phyloP scores from a whole-genome alignment of 2,797 vertebrate species.

The Crax fasciolata region DNA sequence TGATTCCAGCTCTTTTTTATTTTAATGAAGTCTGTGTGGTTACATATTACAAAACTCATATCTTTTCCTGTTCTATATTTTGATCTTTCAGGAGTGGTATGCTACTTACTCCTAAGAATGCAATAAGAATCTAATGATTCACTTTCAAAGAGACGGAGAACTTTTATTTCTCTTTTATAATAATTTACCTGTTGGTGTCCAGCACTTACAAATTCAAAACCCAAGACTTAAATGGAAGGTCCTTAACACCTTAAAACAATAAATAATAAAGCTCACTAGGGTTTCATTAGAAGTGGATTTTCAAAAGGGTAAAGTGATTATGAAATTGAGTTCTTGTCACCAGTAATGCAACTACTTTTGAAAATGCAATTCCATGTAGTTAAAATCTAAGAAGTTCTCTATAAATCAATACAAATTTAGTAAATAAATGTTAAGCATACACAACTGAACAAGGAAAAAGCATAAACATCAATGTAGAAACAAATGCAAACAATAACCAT shows the following conservation, averaged over 20 bases:
- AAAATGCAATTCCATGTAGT: not conserved
- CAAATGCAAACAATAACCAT: not conserved
- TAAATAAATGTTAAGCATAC: not conserved
- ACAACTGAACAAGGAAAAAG: not conserved
- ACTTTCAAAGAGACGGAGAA: not conserved
- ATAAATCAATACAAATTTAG: not conserved
- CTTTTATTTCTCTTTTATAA: not conserved
- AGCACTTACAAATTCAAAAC: not conserved
- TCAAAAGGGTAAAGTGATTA: not conserved
- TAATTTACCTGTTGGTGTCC: not conserved
- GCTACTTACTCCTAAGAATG: not conserved
- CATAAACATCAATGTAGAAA: not conserved
- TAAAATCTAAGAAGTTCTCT: not conserved
- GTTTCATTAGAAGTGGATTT: not conserved
- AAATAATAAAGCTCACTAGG: not conserved
- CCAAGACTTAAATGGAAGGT: not conserved
- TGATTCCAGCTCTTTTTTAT: not conserved
- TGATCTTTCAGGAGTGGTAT: not conserved
- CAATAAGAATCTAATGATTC: not conserved
- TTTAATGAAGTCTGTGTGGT: not conserved
- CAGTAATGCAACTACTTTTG: not conserved
- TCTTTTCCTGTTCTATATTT: not conserved
- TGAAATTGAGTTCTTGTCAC: not conserved
- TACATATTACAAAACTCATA: not conserved
- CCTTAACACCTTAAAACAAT: not conserved